Conservation (phyloP, 2,888 invertebrate genomes). For the Chaetogeoica ovagalla region DNA sequence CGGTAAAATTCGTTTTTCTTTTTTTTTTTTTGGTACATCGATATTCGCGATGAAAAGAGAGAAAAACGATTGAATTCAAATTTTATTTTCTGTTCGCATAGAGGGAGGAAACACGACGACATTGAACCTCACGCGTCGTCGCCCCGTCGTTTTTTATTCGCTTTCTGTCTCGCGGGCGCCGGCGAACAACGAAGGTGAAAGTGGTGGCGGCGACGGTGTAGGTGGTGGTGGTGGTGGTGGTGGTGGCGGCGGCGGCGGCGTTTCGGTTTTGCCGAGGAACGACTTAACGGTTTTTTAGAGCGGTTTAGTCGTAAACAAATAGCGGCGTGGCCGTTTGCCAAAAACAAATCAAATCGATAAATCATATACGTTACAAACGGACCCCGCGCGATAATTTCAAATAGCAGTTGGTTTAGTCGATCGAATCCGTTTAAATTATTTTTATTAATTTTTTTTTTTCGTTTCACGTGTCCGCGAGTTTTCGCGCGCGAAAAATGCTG, state of each 20-base stretch:
- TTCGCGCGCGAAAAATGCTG: no score
- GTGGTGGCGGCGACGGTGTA: background rate
- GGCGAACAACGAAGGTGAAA: slow-evolving; percentile 9
- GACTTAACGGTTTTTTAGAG: slow-evolving; percentile 50
- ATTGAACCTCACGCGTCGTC: slow-evolving; percentile 38
- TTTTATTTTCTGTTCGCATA: no score
- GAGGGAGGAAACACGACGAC: background rate
- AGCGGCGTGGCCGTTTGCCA: slow-evolving; percentile 38
- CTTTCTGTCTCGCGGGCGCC: slow-evolving; percentile 26
- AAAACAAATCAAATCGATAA: background rate
- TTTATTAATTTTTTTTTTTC: no score
- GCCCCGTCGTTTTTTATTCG: slow-evolving; percentile 25
- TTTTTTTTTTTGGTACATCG: no score
- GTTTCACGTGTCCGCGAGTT: no score
- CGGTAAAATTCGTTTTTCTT: no score
- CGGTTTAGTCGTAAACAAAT: slow-evolving; percentile 49
- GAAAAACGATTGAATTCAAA: no score
- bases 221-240: background rate
- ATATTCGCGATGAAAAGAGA: no score
- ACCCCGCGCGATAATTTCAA: background rate
- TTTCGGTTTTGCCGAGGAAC: slow-evolving; percentile 8
- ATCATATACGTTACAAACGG: background rate
- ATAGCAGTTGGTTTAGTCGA: no score
- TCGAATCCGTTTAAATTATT: no score
- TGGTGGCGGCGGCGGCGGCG: background rate